Percentiles rank a stretch among this genome's conserved stretches.
Conservation (phyloP, 2,888 invertebrate genomes). For the Toxonevra muliebris region DNA sequence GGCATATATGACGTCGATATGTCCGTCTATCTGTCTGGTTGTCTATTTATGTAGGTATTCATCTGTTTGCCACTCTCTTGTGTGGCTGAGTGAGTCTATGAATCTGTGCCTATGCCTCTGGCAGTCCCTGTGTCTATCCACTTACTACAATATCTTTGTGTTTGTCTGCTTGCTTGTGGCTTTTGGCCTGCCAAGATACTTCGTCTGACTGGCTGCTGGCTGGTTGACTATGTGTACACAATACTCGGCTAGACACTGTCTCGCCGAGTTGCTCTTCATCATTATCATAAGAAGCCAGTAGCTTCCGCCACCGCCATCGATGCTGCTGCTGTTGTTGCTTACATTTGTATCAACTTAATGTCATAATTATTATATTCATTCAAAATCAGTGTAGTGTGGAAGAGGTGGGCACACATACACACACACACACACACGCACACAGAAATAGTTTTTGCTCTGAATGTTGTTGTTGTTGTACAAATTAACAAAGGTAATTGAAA, state of each 20-base stretch:
- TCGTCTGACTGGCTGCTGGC: conserved; percentile 19
- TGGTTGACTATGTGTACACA: conserved; percentile 20
- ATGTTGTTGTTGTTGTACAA: conserved; percentile 7
- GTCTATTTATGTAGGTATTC: conserved; percentile 21
- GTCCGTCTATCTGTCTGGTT: conserved; percentile 20
- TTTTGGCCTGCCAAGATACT: conserved; percentile 25
- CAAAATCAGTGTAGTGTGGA: too few relatives aligned
- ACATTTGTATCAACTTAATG: too few relatives aligned
- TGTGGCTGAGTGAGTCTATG: too few relatives aligned
- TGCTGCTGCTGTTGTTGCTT: conserved; percentile 2
- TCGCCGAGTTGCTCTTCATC: conserved; percentile 58
- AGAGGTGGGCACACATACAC: background rate
- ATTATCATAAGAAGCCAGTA: conserved; percentile 47
- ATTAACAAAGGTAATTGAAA: conserved; percentile 11
- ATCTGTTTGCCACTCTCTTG: too few relatives aligned
- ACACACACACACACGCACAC: background rate
- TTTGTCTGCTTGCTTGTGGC: conserved; percentile 26
- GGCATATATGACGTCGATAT: conserved; percentile 4
- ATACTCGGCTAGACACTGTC: conserved; percentile 61
- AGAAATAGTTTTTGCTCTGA: background rate
- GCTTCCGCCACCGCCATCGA: conserved; percentile 6
- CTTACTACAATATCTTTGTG: conserved; percentile 8
- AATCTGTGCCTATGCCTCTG: too few relatives aligned
- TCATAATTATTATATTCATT: too few relatives aligned
- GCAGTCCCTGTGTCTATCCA: too few relatives aligned